Base-by-base conservation (phyloP, 2,113 vertebrate genomes). In the Verasper variegatus region DNA sequence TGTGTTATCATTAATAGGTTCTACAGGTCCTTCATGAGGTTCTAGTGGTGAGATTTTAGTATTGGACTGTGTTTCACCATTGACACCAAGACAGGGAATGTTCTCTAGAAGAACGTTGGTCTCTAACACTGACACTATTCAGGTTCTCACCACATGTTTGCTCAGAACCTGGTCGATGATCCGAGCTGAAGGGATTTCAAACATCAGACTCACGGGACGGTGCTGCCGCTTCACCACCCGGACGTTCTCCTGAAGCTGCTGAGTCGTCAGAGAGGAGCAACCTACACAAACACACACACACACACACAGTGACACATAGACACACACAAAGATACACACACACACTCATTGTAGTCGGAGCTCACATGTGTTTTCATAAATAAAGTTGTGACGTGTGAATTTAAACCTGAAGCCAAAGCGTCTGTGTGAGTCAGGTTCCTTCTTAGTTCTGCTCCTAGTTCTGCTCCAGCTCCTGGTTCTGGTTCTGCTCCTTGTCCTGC, bases 171-270 rank as follows among this genome's bases (percentile, higher is more conserved):
- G 85, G 40, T 97, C 92, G 20, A 95, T 89, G 1, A 95, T 94
- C 27, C 95, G 95, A 56, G 94, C 79, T 0, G 95, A 95, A 0
- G 95, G 88, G 37, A 99, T 96, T 86, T 98, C 96, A 75, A 99
- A 99, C 71, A 97, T 92, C 51, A 99, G 93, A 57, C 92, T 93
- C 67, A 95, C 82, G 0, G 93, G 93, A 65, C 92, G 94, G 63
- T 93, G 85, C 7, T 52, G 71, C 58, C 89, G 63, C 85, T 97
- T 98, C 85, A 94, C 93, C 0, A 77, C 91, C 66, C 68, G 90
- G 96, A 94, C 95, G 8, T 97, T 95, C 76, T 97, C 95, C 91
- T 98, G 97, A 71, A 97, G 95, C 87, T 99, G 95, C 75, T 93
- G 94, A 0, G 97, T 99, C 68, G 97, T 99, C 92, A 98, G 95